Base-by-base conservation (phyloP, 2,113 vertebrate species). In the Odocoileus virginianus region DNA sequence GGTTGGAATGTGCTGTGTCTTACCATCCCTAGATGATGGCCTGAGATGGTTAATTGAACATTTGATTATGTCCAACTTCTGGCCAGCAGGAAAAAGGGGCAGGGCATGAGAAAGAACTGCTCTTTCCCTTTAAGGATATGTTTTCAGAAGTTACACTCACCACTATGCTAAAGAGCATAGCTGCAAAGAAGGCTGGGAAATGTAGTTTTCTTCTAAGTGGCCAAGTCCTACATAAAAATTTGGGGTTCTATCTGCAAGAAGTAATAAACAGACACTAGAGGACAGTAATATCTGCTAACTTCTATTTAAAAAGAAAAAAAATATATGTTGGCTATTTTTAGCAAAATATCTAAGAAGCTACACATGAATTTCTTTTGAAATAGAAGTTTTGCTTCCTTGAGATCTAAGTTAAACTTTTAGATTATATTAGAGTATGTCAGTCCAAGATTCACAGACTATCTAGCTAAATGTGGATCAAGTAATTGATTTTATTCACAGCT, bases 401-500 rank as follows among this genome's bases (percentile, higher is more conserved):
- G 6, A 27, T 83, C 47, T 78, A 61, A 15, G 23, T 83, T 52
- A 92, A 45, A 92, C n/a, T 57, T 93, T 87, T 87, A 25, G 36
- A 58, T 60, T 96, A 6, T 94, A 40, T 91, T 81, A 76, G 71
- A 61, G 11, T 97, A 57, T 82, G 2, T 83, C 76, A 78, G 40
- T 78, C 50, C 54, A 90, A 82, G 54, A 90, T 52, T 90, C 19
- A 27, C 27, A 92, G 76, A 86, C 64, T 40, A 55, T 16, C 16
- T 81, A 76, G 27, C 36, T 96, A 96, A 96, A 52, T 91, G 64
- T 61, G 58, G 71, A 95, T 92, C 13, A 83, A 87, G 52, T 87
- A 94, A 96, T 89, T 87, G 52, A 23, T 36, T 97, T 96, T 96
- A 95, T 92, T 91, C 61, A 88, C 33, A 79, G 47, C 27, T 67